These are phyloP conservation scores for Mormyrus lacerda DNA, from an alignment of 2,113 vertebrate species.

Conservation along the genomic window DNA sequence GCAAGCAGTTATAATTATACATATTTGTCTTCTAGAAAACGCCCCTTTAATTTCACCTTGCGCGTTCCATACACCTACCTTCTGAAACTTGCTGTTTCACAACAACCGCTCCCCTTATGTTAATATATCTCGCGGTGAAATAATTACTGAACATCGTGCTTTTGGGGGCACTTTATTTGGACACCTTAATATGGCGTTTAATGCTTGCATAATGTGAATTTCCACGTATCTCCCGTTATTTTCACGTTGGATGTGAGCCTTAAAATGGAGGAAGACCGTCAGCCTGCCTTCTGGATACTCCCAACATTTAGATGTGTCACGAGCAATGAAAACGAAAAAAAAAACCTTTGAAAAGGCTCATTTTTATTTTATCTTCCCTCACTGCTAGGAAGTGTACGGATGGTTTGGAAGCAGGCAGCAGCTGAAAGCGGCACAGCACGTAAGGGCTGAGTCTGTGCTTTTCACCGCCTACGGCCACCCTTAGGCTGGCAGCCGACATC, in stretches of 20 bases:
- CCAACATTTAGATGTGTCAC: conserved; percentile 25
- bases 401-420: not conserved
- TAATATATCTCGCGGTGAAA: not conserved
- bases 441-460: conserved; percentile 32
- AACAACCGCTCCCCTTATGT: not conserved
- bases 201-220: not conserved
- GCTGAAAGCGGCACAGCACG: conserved; percentile 16
- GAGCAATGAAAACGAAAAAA: conserved; percentile 19
- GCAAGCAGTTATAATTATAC: not conserved
- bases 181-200: not conserved
- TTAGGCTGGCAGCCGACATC: conserved; percentile 60
- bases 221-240: not conserved
- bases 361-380: conserved; percentile 12
- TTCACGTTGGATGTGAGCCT: not conserved
- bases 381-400: not conserved
- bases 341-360: conserved; percentile 10
- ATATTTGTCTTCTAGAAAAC: not conserved
- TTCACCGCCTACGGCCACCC: conserved; percentile 47
- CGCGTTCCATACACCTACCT: not conserved
- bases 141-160: not conserved
- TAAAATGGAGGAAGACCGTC: conserved; percentile 12
- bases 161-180: not conserved
- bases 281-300: conserved; percentile 20
- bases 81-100: not conserved
- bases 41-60: not conserved